Evolutionary conservation across 2,113 vertebrate genomes (phyloP).

Genomic region (Caloenas nicobarica): DNA sequence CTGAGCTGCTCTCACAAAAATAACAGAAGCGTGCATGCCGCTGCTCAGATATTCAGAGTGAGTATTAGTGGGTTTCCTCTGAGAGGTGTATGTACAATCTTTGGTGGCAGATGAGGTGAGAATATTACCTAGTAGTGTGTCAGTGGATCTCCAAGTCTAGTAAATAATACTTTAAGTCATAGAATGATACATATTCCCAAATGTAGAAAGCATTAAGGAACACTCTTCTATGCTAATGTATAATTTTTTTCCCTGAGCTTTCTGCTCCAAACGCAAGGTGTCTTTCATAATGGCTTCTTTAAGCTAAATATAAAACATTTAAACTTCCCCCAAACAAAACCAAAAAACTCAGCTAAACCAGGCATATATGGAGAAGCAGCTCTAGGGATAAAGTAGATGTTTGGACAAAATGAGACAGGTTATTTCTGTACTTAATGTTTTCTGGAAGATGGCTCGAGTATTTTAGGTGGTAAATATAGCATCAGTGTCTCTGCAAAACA

Average conservation of each 20-base stretch:
- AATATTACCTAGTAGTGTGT: background rate
- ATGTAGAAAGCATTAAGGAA: background rate
- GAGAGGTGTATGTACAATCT: background rate
- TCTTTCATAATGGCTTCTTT: background rate
- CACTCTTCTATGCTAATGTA: background rate
- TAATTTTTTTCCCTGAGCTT: background rate
- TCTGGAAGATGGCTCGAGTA: background rate
- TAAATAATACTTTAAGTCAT: background rate
- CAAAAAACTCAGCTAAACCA: background rate
- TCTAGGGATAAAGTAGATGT: background rate
- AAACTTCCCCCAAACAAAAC: background rate
- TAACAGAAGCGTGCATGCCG: background rate
- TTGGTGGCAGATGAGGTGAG: background rate
- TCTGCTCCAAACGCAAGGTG: background rate
- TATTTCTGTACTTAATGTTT: conserved; percentile 3
- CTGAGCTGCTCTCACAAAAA: background rate
- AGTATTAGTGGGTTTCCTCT: background rate
- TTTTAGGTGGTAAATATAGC: background rate
- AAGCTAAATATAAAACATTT: background rate
- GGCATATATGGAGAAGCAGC: background rate
- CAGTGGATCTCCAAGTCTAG: background rate
- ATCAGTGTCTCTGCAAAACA: background rate
- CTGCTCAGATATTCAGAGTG: background rate
- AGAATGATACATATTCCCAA: background rate
- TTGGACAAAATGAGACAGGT: background rate